Percentiles rank a stretch among this genome's conserved stretches.
These are phyloP conservation scores for Chymomyza caudatula DNA, from an alignment of 2,888 invertebrate genomes.

Conservation along the genomic window DNA sequence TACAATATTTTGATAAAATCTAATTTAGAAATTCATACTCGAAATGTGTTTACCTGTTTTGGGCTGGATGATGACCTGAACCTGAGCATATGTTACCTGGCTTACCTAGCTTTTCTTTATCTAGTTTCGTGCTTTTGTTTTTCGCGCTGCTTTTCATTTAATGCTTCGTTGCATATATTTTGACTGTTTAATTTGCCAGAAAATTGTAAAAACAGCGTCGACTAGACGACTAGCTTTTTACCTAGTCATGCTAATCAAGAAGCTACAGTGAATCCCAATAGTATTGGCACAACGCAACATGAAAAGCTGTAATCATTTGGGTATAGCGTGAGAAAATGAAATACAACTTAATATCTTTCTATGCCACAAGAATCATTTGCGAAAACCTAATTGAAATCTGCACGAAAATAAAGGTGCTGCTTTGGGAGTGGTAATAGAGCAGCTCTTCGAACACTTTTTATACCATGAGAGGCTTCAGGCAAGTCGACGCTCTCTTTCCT, in stretches of 20 bases:
- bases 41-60: constrained; percentile 35
- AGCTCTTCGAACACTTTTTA: too few relatives aligned
- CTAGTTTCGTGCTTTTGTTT: neutral
- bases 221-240: neutral
- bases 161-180: constrained; percentile 39
- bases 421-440: too few relatives aligned
- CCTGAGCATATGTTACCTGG: constrained; percentile 17
- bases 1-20: constrained; percentile 18
- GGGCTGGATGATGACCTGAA: neutral
- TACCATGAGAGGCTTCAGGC: too few relatives aligned
- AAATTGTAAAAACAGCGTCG: constrained; percentile 26
- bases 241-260: neutral
- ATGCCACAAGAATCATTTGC: too few relatives aligned
- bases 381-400: too few relatives aligned
- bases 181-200: constrained; percentile 48
- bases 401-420: too few relatives aligned
- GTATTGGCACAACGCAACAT: neutral
- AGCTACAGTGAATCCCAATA: neutral
- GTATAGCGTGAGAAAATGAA: too few relatives aligned
- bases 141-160: constrained; percentile 19
- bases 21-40: constrained; percentile 47
- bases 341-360: too few relatives aligned
- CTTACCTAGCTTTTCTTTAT: neutral
- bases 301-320: too few relatives aligned
- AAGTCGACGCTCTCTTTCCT: too few relatives aligned